Conservation (phyloP, 2,113 vertebrate species). For the Reinhardtius hippoglossoides region DNA sequence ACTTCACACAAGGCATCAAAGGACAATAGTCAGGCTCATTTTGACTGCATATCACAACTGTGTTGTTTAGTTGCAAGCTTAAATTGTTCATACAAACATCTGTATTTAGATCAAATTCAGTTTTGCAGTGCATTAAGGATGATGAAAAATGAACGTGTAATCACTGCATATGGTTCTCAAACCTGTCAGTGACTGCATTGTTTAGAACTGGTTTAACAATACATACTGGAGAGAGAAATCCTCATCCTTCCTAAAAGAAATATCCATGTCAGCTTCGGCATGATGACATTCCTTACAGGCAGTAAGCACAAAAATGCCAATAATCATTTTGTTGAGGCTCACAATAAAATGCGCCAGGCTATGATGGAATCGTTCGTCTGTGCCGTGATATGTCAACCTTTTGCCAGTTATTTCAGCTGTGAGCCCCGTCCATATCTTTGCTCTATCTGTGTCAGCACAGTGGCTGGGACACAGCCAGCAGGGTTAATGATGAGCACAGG, state of each 20-base stretch:
- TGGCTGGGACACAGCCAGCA: constrained; percentile 49
- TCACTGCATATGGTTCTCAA: constrained; percentile 20
- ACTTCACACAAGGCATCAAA: too few species aligned
- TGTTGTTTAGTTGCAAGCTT: constrained; percentile 62
- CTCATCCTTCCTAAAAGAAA: constrained; percentile 41
- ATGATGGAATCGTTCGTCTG: constrained; percentile 46
- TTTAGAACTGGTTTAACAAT: constrained; percentile 24
- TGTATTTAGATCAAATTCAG: not conserved
- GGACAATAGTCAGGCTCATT: too few species aligned
- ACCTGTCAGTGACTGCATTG: constrained; percentile 23
- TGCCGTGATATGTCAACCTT: constrained; percentile 28
- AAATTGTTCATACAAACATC: constrained; percentile 69
- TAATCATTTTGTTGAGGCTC: constrained; percentile 41
- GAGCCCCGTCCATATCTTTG: constrained; percentile 45
- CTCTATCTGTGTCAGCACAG: constrained; percentile 50
- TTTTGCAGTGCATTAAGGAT: too few species aligned
- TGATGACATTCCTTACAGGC: constrained; percentile 35
- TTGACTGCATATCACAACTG: not conserved
- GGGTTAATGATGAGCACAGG: constrained; percentile 71
- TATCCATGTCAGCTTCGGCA: constrained; percentile 26
- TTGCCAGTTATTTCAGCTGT: constrained; percentile 49
- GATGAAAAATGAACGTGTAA: constrained; percentile 11
- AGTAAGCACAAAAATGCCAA: constrained; percentile 37
- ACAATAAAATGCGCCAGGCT: constrained; percentile 29
- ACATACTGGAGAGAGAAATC: constrained; percentile 16